A percentile compares a stretch with the other conserved stretches of the same genome.
phyloP scores from a whole-genome alignment of 1,140 invertebrate genomes.

The Oreohelix idahoensis region DNA sequence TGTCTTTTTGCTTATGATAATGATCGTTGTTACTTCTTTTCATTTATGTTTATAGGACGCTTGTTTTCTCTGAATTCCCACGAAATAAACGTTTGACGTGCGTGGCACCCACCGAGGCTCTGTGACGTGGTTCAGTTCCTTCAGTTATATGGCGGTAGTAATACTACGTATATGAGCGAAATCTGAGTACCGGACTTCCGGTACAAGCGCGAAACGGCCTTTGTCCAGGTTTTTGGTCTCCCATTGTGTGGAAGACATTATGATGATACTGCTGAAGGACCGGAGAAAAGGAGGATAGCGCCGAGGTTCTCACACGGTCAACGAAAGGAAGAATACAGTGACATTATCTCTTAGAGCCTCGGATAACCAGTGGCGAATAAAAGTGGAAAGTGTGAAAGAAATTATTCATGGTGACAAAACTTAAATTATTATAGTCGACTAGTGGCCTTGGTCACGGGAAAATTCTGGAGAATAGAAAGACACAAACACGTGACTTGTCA shows the following conservation, averaged over 20 bases:
- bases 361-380: too few relatives aligned
- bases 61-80: neutral
- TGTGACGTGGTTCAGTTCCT: neutral
- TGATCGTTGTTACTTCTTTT: neutral
- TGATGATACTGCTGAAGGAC: neutral
- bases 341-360: too few relatives aligned
- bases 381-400: too few relatives aligned
- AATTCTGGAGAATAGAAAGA: too few relatives aligned
- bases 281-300: neutral
- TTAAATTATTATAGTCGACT: too few relatives aligned
- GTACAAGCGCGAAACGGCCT: neutral
- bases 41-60: neutral
- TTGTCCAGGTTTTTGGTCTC: neutral
- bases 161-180: conserved; percentile 5
- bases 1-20: neutral
- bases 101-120: too few relatives aligned
- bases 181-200: conserved; percentile 20
- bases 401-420: too few relatives aligned
- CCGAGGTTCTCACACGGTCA: neutral
- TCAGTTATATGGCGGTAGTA: neutral
- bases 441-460: too few relatives aligned
- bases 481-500: too few relatives aligned
- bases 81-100: too few relatives aligned
- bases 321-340: neutral
- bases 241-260: neutral